Percentiles rank a stretch among this genome's conserved stretches.
Evolutionary conservation across 2,113 vertebrate species (phyloP).

Genomic region (Cheirogaleus medius): DNA sequence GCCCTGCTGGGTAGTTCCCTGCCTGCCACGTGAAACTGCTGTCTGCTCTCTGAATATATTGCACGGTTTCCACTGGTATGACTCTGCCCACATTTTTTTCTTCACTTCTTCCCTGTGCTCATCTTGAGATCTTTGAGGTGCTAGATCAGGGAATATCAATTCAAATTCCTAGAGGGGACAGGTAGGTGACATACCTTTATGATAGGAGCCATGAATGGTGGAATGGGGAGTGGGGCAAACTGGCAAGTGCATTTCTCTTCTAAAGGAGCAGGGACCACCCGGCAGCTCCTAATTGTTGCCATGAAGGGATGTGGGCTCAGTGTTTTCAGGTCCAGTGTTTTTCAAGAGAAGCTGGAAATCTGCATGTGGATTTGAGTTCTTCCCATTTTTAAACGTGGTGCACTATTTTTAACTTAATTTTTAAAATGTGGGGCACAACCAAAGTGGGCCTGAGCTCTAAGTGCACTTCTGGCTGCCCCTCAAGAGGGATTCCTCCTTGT

Average conservation of each 20-base stretch:
- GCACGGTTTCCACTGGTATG: background rate
- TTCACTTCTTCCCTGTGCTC: background rate
- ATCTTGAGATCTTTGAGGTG: background rate
- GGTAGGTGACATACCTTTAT: accelerated
- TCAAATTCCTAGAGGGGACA: background rate
- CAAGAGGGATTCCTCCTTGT: background rate
- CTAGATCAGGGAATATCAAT: background rate
- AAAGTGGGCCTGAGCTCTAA: background rate
- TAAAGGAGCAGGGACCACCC: background rate
- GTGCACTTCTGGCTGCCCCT: background rate
- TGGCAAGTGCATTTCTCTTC: background rate
- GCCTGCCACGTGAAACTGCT: background rate
- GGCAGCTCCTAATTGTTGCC: background rate
- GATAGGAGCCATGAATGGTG: background rate
- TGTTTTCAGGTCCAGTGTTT: background rate
- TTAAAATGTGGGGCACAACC: background rate
- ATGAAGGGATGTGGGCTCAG: accelerated
- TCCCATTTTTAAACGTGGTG: background rate
- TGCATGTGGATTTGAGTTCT: background rate
- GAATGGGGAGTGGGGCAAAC: accelerated
- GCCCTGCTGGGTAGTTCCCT: background rate
- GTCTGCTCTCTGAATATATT: background rate
- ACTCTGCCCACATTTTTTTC: background rate
- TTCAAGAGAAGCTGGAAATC: background rate
- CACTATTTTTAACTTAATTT: background rate